Evolutionary conservation across 2,113 vertebrate genomes (phyloP).

Genomic region (Isichthys henryi): DNA sequence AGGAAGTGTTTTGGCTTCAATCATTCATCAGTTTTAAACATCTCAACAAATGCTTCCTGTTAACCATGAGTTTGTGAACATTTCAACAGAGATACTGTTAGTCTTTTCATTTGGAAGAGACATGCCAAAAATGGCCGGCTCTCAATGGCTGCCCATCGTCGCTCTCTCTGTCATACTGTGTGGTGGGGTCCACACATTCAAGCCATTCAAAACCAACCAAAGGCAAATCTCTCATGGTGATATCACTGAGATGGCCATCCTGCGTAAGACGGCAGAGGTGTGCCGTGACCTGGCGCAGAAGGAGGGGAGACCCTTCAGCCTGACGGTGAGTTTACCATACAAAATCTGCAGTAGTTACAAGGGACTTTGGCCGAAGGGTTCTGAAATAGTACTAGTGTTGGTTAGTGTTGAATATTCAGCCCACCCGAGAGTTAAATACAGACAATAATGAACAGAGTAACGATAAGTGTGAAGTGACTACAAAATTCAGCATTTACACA

Average conservation of each 20-base stretch:
- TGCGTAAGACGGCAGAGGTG: constrained; percentile 23
- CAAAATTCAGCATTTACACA: no score
- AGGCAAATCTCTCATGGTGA: constrained; percentile 7
- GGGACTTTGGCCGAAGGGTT: not conserved
- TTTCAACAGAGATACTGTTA: not conserved
- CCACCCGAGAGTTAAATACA: not conserved
- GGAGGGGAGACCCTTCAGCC: constrained; percentile 10
- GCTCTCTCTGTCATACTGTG: not conserved
- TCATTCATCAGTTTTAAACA: not conserved
- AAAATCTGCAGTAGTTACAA: not conserved
- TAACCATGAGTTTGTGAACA: not conserved
- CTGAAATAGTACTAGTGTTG: no score
- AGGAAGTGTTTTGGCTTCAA: not conserved
- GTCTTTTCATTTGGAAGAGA: not conserved
- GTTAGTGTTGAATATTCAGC: not conserved
- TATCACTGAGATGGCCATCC: constrained; percentile 20
- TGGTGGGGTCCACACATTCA: not conserved
- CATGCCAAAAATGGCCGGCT: not conserved
- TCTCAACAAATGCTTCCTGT: not conserved
- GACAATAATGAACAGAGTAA: not conserved
- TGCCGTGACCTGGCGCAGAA: not conserved
- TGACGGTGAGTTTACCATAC: constrained; percentile 14
- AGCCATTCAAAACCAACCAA: not conserved
- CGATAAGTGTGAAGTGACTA: no score
- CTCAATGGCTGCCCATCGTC: not conserved